A percentile compares a stretch with the other conserved stretches of the same genome.
Evolutionary conservation across 2,888 invertebrate species (phyloP).

Genomic region (Flexamia atlantica): DNA sequence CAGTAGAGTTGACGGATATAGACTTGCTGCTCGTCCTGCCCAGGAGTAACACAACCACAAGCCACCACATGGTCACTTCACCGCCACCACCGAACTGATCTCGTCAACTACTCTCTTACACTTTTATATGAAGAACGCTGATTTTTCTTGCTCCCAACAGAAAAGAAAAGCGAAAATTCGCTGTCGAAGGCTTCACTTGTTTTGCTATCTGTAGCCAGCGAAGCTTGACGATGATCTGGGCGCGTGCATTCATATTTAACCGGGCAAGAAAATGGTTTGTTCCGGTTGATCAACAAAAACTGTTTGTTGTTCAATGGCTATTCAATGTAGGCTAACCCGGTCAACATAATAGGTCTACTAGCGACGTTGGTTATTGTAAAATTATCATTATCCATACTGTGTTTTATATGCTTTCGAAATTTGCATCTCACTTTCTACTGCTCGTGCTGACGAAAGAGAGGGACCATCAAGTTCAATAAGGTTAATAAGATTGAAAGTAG

Average conservation of each 20-base stretch:
- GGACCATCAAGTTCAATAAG: too few species aligned
- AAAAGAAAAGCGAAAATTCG: constrained; percentile 55
- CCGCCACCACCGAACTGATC: constrained; percentile 21
- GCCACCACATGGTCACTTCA: constrained; percentile 44
- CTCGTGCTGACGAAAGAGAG: not conserved
- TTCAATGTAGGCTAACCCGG: constrained; percentile 15
- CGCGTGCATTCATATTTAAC: constrained; percentile 49
- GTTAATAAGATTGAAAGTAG: too few species aligned
- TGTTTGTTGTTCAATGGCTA: constrained; percentile 24
- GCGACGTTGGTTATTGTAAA: not conserved
- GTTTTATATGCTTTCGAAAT: constrained; percentile 19
- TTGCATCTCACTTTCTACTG: constrained; percentile 3
- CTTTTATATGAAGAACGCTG: constrained; percentile 26
- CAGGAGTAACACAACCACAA: constrained; percentile 10
- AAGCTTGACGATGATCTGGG: constrained; percentile 46
- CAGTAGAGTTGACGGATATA: not conserved
- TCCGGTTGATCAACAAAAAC: constrained; percentile 36
- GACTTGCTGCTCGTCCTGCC: not conserved
- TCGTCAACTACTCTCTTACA: not conserved
- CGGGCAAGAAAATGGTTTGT: constrained; percentile 27
- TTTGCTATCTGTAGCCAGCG: not conserved
- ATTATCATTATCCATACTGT: constrained; percentile 8
- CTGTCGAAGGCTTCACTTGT: constrained; percentile 13
- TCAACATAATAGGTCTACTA: constrained; percentile 15
- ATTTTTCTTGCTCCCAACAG: constrained; percentile 8